Evolutionary conservation across 2,888 invertebrate genomes (phyloP), one percentile per base, ranked within the genome.

Genomic region (Atrina japonica): DNA sequence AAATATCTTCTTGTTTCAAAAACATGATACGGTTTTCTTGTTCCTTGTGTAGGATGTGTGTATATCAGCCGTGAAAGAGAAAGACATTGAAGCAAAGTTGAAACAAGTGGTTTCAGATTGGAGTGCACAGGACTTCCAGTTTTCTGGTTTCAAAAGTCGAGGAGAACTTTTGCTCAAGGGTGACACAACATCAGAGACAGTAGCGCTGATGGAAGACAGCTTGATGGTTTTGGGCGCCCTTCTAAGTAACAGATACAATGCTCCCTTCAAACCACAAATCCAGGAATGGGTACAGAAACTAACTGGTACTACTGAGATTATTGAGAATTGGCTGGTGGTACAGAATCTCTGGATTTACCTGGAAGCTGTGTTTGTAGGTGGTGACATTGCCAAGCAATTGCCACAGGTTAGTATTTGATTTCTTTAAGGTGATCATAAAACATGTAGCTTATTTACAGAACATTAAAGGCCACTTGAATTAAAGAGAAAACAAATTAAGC

Each of bases 341-440:
- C 98, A 98, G 91, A 98, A 98, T 89, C 95, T 98, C 95, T 98
- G 98, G 98, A 98, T 98, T 1, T 98, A 98, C 88, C 92, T 98
- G 41, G 98, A 98, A 91, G 98, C 98, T 0, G 98, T 98, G 0
- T 98, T 98, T 90, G 98, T 98, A 0, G 98, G 98, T 6, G 98
- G 98, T 73, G 98, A 98, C 88, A 98, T 98, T 84, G 98, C 98
- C 29, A 98, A 98, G 87, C 98, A 98, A 88, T 91, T 98, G 63
- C 98, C 98, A 0, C 90, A 90, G 86, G 88, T 86, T 65, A 49
- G 72, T 27, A 6, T 30, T 21, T 6, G 14, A 6, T 35, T 14
- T 52, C 7, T n/a, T n/a, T n/a, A n/a, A n/a, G n/a, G n/a, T n/a
- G n/a, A n/a, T n/a, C n/a, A n/a, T n/a, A n/a, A n/a, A n/a, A n/a